Base-by-base conservation (phyloP, 1,140 invertebrate genomes). In the Meloidogyne floridensis region DNA sequence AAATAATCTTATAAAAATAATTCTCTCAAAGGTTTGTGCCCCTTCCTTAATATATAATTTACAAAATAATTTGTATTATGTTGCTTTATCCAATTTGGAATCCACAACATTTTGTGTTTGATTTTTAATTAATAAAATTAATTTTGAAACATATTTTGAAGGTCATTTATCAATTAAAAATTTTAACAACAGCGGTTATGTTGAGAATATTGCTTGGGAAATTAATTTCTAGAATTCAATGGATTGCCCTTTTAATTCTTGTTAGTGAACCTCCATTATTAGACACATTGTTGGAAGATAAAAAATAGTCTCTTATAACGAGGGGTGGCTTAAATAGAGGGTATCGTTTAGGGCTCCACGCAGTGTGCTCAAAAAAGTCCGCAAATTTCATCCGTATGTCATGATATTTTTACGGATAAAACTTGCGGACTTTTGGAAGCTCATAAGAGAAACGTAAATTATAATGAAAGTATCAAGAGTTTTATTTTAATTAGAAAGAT, bases 101-200 rank as follows among this genome's bases (percentile, higher is more conserved):
- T 72, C 85, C 20, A 87, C 85, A 43, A 86, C 85, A 54, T 86
- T 86, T 80, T 87, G 82, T 80, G 84, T 86, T 56, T 7, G 42
- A 11, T 81, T 80, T 82, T 83, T 18, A 54, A 13, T 42, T 18
- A 72, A 72, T n/a, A 82, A 54, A 42, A 20, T 83, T 8, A 10
- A 20, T 32, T 32, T 32, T 32, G 32, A 42, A 70, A 80, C 20
- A 80, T 72, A 53, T 84, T 82, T 82, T 86, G 59, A 75, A 90
- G 88, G 88, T 90, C 5, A 59, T 82, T 71, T 89, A 89, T 80
- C 88, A 89, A 78, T 83, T 89, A 80, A 89, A 89, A 78, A 89
- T 89, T 53, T 83, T 89, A 51, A 90, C 88, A 18, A 89, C 88
- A n/a, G 88, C 88, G 7, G 53, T 90, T 0, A 80, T 90, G 72